Percentiles rank a stretch among this genome's conserved stretches.
Conservation (phyloP, 2,888 invertebrate genomes). For the Cryptocephalus moraei region DNA sequence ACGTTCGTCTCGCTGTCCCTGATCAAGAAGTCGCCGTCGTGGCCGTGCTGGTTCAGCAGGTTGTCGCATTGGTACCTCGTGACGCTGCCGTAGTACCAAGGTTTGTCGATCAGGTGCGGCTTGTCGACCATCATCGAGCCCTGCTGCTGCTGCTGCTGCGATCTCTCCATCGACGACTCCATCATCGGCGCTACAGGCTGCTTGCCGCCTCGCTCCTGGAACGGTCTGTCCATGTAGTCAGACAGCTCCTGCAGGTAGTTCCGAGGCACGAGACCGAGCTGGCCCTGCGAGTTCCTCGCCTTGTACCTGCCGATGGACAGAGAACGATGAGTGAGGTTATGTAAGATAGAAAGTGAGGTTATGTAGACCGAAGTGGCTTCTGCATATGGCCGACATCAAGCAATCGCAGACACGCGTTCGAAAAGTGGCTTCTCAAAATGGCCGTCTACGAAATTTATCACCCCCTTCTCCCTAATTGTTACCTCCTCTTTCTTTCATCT, state of each 20-base stretch:
- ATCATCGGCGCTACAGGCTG: constrained; percentile 31
- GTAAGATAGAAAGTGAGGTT: too few relatives aligned
- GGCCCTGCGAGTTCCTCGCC: constrained; percentile 86
- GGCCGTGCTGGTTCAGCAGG: constrained; percentile 87
- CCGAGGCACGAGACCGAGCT: constrained; percentile 88
- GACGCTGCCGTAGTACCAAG: constrained; percentile 97
- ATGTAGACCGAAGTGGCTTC: too few relatives aligned
- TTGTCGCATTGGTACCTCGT: constrained; percentile 94
- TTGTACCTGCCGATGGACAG: constrained; percentile 63
- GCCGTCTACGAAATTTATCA: too few relatives aligned
- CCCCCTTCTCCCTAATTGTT: too few relatives aligned
- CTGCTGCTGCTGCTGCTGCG: too few relatives aligned
- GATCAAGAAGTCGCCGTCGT: constrained; percentile 97
- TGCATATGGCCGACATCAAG: too few relatives aligned
- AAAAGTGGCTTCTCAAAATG: too few relatives aligned
- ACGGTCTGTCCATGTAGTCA: constrained; percentile 79
- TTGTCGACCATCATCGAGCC: constrained; percentile 41
- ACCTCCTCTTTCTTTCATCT: too few relatives aligned
- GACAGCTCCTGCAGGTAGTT: constrained; percentile 89
- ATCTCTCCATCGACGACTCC: constrained; percentile 35
- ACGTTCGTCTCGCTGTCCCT: constrained; percentile 99
- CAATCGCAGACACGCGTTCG: too few relatives aligned
- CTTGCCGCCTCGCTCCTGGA: constrained; percentile 44
- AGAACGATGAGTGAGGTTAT: background rate
- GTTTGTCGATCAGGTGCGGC: constrained; percentile 67